These are phyloP conservation scores for Notodonta ziczac DNA, from an alignment of 2,888 invertebrate genomes.

Conservation along the genomic window DNA sequence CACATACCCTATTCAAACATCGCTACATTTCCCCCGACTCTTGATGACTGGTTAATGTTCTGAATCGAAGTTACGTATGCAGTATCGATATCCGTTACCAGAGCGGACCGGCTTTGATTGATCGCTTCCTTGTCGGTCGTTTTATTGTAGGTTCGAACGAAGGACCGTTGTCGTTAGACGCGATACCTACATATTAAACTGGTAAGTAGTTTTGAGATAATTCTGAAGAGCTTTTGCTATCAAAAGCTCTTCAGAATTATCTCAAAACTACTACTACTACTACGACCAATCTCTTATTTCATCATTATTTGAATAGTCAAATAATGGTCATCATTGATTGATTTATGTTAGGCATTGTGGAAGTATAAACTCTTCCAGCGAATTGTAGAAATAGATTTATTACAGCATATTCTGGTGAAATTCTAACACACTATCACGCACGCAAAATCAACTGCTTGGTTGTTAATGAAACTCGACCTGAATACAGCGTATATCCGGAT, in stretches of 20 bases:
- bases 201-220: background rate
- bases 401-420: too few relatives aligned
- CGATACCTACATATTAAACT: background rate
- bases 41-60: constrained; percentile 15
- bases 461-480: too few relatives aligned
- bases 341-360: too few relatives aligned
- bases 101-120: constrained; percentile 40
- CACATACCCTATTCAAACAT: background rate
- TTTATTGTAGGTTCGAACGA: constrained; percentile 19
- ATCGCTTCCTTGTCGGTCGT: constrained; percentile 35
- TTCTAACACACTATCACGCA: too few relatives aligned
- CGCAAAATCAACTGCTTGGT: too few relatives aligned
- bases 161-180: background rate
- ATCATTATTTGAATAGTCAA: too few relatives aligned
- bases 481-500: too few relatives aligned
- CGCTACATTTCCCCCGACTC: background rate
- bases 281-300: too few relatives aligned
- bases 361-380: too few relatives aligned
- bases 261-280: background rate
- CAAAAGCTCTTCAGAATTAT: background rate
- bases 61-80: constrained; percentile 23
- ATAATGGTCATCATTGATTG: too few relatives aligned
- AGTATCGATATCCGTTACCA: constrained; percentile 35
- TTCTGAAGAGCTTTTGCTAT: background rate
- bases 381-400: too few relatives aligned